These are phyloP conservation scores for Chaetura pelagica DNA, from an alignment of 2,113 vertebrate genomes.

Conservation along the genomic window DNA sequence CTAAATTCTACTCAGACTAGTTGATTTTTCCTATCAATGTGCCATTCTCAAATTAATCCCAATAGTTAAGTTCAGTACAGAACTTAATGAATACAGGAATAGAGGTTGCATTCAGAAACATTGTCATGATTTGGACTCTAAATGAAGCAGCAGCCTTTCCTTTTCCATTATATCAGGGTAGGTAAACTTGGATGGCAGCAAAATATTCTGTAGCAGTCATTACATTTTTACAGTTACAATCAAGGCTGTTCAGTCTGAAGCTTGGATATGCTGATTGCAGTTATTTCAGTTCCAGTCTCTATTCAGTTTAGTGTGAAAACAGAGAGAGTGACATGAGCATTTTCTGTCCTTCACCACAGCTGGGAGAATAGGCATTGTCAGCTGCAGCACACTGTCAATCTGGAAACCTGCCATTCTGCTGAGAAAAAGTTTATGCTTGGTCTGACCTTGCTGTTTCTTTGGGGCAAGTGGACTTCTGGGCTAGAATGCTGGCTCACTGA, in stretches of 20 bases:
- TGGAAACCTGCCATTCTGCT: slow-evolving; percentile 53
- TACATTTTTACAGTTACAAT: background rate
- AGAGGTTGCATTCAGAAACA: background rate
- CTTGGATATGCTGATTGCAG: background rate
- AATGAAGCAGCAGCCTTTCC: background rate
- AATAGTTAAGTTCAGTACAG: background rate
- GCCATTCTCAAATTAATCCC: background rate
- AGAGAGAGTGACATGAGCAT: slow-evolving; percentile 46
- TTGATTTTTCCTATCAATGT: background rate
- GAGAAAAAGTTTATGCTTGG: slow-evolving; percentile 35
- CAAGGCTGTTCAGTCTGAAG: background rate
- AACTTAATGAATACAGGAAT: background rate
- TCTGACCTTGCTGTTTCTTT: slow-evolving; percentile 13
- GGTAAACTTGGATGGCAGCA: background rate
- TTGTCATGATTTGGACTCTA: background rate
- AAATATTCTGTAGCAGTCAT: background rate
- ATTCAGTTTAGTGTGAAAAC: slow-evolving; percentile 35
- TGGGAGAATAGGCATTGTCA: background rate
- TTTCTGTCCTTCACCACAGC: slow-evolving; percentile 42
- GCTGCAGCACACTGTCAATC: slow-evolving; percentile 40
- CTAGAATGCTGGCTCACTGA: background rate
- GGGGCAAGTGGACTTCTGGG: background rate
- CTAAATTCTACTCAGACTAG: background rate
- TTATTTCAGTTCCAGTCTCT: slow-evolving; percentile 23
- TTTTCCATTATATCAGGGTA: background rate